Evolutionary conservation across 2,113 vertebrate species (phyloP).

Genomic region (Plectropomus leopardus): DNA sequence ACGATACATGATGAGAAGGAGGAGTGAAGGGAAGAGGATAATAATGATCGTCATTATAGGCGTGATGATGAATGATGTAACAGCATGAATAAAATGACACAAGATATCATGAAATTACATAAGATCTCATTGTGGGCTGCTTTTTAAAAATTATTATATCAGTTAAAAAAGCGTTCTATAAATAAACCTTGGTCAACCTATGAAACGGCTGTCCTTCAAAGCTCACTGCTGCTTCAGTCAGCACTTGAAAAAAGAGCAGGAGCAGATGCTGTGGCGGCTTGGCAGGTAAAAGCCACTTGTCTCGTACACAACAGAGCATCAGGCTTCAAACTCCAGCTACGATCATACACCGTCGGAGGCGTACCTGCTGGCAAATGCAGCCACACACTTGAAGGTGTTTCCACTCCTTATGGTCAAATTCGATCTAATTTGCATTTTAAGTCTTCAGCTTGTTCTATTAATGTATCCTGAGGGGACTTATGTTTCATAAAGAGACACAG

Average conservation of each 20-base stretch:
- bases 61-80: slow-evolving; percentile 22
- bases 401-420: background rate
- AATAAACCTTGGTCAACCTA: background rate
- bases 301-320: slow-evolving; percentile 31
- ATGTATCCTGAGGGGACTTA: slow-evolving; percentile 4
- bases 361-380: background rate
- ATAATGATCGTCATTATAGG: slow-evolving; percentile 9
- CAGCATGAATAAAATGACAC: slow-evolving; percentile 1
- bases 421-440: background rate
- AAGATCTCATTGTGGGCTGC: background rate
- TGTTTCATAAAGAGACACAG: slow-evolving; percentile 15
- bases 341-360: slow-evolving; percentile 3
- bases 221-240: slow-evolving; percentile 11
- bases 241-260: background rate
- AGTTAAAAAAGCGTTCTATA: too few relatives aligned
- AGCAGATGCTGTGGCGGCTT: slow-evolving; percentile 23
- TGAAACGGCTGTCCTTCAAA: slow-evolving; percentile 27
- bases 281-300: slow-evolving; percentile 31
- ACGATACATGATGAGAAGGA: slow-evolving; percentile 13
- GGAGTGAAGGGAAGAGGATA: background rate
- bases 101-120: background rate
- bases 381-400: slow-evolving; percentile 6
- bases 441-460: background rate
- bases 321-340: slow-evolving; percentile 14
- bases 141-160: background rate